Evolutionary conservation across 2,797 vertebrate species (phyloP).

Genomic region (Lophius americanus): DNA sequence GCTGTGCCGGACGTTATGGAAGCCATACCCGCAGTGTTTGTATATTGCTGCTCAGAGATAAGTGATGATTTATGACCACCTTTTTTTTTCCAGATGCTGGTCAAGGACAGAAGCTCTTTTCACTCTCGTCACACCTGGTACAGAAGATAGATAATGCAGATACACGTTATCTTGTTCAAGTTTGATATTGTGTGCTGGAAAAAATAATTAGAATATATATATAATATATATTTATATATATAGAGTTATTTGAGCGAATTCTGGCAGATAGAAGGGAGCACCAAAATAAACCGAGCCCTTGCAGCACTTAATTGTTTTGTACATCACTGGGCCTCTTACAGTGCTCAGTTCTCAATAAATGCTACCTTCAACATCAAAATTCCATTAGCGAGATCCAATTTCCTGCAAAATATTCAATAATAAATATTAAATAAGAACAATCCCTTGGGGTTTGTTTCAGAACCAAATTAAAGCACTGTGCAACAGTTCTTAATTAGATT

Average conservation of each 20-base stretch:
- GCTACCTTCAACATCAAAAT: slow-evolving; percentile 48
- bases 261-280: background rate
- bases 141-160: slow-evolving; percentile 3
- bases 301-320: slow-evolving; percentile 4
- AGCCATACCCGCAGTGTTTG: slow-evolving; percentile 65
- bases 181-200: too few species aligned
- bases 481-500: slow-evolving; percentile 53
- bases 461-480: slow-evolving; percentile 53
- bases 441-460: slow-evolving; percentile 52
- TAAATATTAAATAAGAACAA: slow-evolving; percentile 21
- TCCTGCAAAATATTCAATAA: slow-evolving; percentile 41
- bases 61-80: slow-evolving; percentile 73
- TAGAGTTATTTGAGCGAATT: too few species aligned
- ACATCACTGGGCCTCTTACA: slow-evolving; percentile 8
- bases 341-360: slow-evolving; percentile 31
- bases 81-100: slow-evolving; percentile 41
- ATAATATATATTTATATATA: too few species aligned
- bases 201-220: too few species aligned
- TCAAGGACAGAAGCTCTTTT: slow-evolving; percentile 42
- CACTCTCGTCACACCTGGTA: slow-evolving; percentile 24
- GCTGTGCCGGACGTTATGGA: slow-evolving; percentile 62
- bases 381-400: slow-evolving; percentile 59
- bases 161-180: too few species aligned
- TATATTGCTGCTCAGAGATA: slow-evolving; percentile 69
- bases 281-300: background rate